A percentile compares a stretch with the other conserved stretches of the same genome.
phyloP scores from a whole-genome alignment of 1,140 invertebrate species.

The Drosophila persimilis region DNA sequence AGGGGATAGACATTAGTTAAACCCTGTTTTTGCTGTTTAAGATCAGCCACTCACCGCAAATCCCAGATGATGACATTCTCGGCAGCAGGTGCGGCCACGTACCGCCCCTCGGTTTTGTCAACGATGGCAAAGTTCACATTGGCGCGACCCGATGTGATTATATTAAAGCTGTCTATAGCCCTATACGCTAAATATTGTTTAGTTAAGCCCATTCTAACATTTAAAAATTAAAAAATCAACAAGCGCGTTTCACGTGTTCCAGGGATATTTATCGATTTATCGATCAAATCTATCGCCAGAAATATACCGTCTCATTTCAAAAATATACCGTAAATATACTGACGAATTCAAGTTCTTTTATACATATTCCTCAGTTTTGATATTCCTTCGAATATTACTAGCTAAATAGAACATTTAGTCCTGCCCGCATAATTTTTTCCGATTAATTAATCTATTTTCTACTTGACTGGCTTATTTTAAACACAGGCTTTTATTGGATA shows the following conservation, averaged over 20 bases:
- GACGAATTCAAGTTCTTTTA: too few relatives aligned
- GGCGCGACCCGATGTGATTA: constrained; percentile 91
- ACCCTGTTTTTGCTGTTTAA: too few relatives aligned
- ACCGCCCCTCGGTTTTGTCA: constrained; percentile 90
- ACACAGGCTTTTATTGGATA: too few relatives aligned
- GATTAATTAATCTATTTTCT: too few relatives aligned
- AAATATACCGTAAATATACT: not conserved
- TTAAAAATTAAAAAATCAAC: constrained; percentile 27
- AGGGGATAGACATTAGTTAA: not conserved
- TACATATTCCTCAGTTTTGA: too few relatives aligned
- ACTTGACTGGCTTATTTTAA: too few relatives aligned
- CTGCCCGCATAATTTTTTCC: too few relatives aligned
- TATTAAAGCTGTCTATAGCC: constrained; percentile 91
- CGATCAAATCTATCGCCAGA: not conserved
- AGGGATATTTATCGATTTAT: not conserved
- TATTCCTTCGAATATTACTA: too few relatives aligned
- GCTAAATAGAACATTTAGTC: too few relatives aligned
- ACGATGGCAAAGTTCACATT: constrained; percentile 91
- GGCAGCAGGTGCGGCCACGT: constrained; percentile 93
- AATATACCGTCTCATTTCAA: constrained; percentile 5
- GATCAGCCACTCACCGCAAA: constrained; percentile 84
- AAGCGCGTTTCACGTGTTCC: constrained; percentile 64
- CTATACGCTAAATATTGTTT: constrained; percentile 97
- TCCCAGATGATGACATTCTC: constrained; percentile 98
- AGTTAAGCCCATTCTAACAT: constrained; percentile 93